phyloP scores from a whole-genome alignment of 2,797 vertebrate species.

The Protonibea diacanthus region DNA sequence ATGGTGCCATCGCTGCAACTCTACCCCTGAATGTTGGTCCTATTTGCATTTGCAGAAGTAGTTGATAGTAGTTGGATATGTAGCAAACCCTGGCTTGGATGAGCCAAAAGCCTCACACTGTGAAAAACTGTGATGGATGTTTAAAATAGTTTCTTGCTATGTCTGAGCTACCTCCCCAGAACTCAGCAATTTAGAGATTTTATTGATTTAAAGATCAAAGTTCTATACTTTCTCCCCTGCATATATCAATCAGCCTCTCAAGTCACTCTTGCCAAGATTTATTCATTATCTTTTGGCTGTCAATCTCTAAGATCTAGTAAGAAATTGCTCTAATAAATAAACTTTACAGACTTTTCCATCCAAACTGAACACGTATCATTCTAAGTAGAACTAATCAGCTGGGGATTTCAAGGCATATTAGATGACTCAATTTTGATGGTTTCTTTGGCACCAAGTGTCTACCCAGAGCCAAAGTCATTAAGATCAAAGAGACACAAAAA shows the following conservation, averaged over 20 bases:
- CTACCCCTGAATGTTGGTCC: too few species aligned
- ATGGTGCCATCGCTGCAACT: background rate
- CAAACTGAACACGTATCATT: background rate
- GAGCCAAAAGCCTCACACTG: background rate
- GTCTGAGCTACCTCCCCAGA: background rate
- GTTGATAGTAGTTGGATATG: too few species aligned
- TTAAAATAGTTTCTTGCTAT: background rate
- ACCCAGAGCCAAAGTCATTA: background rate
- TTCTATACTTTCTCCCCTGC: background rate
- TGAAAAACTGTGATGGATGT: background rate
- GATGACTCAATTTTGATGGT: background rate
- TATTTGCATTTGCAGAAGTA: background rate
- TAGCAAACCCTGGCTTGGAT: background rate
- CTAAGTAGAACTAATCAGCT: background rate
- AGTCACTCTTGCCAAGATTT: constrained; percentile 4
- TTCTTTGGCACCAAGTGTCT: background rate
- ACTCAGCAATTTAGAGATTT: background rate
- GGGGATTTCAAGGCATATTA: background rate
- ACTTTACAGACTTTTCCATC: background rate
- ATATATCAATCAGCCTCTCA: background rate
- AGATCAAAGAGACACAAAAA: background rate
- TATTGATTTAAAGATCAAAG: constrained; percentile 3
- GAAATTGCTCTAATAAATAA: background rate
- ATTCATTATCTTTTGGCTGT: background rate
- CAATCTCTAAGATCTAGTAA: background rate